Evolutionary conservation across 1,140 invertebrate genomes (phyloP).

Genomic region (Rhopalosiphum maidis): DNA sequence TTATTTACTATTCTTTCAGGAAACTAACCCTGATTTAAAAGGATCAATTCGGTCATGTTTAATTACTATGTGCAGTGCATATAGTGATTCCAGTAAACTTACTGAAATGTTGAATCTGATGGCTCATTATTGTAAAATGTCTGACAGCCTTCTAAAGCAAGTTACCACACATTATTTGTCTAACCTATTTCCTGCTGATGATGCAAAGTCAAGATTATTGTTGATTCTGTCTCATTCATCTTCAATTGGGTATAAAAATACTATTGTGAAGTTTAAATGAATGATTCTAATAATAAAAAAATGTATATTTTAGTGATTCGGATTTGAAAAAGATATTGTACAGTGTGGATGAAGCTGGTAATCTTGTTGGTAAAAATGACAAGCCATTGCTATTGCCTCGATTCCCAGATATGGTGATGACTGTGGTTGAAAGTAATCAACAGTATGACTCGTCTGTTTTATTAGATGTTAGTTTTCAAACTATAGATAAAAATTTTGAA

Average conservation of each 20-base stretch:
- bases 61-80: slow-evolving; percentile 53
- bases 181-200: slow-evolving; percentile 30
- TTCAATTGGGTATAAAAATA: slow-evolving; percentile 14
- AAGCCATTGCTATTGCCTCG: slow-evolving; percentile 14
- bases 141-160: slow-evolving; percentile 44
- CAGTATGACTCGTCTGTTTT: slow-evolving; percentile 26
- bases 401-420: slow-evolving; percentile 51
- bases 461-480: not conserved
- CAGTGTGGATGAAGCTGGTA: slow-evolving; percentile 48
- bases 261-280: not conserved
- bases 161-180: slow-evolving; percentile 54
- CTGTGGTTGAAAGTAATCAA: slow-evolving; percentile 38
- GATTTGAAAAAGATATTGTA: slow-evolving; percentile 52
- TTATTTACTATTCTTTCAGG: slow-evolving; percentile 28
- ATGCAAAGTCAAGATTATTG: slow-evolving; percentile 50
- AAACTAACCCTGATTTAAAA: slow-evolving; percentile 44
- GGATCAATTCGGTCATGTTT: slow-evolving; percentile 48
- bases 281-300: not conserved
- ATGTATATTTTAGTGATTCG: slow-evolving; percentile 25
- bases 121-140: slow-evolving; percentile 51
- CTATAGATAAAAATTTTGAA: not conserved
- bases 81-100: not conserved
- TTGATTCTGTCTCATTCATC: slow-evolving; percentile 34
- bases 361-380: slow-evolving; percentile 42
- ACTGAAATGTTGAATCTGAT: slow-evolving; percentile 29